Percentiles rank a stretch among this genome's conserved stretches.
These are phyloP conservation scores for Drosophila ercepeae DNA, from an alignment of 1,140 invertebrate species.

Conservation along the genomic window DNA sequence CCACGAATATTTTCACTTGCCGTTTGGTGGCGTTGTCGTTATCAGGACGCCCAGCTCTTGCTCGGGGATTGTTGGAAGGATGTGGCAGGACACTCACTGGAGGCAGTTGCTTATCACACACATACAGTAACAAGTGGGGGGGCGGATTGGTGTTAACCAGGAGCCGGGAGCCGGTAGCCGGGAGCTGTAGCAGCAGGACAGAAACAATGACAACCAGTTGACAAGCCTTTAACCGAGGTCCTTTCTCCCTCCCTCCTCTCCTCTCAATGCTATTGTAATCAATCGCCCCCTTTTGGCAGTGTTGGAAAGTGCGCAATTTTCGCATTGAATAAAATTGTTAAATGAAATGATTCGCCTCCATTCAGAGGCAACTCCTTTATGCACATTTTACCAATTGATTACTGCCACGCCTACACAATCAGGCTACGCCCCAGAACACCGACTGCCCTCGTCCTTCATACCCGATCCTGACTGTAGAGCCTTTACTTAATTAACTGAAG, in stretches of 20 bases:
- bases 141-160: slow-evolving; percentile 39
- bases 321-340: slow-evolving; percentile 76
- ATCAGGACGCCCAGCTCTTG: slow-evolving; percentile 36
- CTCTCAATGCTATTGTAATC: slow-evolving; percentile 61
- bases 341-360: slow-evolving; percentile 71
- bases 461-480: slow-evolving; percentile 16
- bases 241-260: not conserved
- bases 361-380: slow-evolving; percentile 53
- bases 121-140: slow-evolving; percentile 40
- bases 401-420: slow-evolving; percentile 35
- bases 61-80: slow-evolving; percentile 23
- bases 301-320: slow-evolving; percentile 72
- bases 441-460: not conserved
- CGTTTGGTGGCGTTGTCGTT: slow-evolving; percentile 60
- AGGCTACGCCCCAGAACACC: not conserved
- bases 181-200: slow-evolving; percentile 44
- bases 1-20: slow-evolving; percentile 72
- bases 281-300: slow-evolving; percentile 66
- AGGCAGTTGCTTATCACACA: slow-evolving; percentile 64
- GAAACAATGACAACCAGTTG: slow-evolving; percentile 78
- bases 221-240: slow-evolving; percentile 50
- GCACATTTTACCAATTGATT: slow-evolving; percentile 48
- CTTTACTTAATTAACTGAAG: slow-evolving; percentile 82
- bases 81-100: slow-evolving; percentile 47
- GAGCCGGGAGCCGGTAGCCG: slow-evolving; percentile 30